phyloP scores from a whole-genome alignment of 2,113 vertebrate species.

The Canis aureus region DNA sequence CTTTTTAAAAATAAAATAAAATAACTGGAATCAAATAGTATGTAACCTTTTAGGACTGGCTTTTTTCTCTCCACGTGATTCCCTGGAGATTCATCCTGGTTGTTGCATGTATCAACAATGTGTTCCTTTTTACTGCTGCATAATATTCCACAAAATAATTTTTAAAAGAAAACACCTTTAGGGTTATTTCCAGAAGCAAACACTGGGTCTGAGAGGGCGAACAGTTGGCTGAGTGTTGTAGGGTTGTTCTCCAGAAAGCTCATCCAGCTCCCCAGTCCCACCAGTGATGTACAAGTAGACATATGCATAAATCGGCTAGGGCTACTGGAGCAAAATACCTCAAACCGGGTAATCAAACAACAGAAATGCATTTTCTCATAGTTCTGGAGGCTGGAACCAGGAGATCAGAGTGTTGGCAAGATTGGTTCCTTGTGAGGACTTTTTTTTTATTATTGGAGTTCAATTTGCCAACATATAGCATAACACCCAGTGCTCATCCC shows the following conservation, averaged over 20 bases:
- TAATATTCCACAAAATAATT: not conserved
- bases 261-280: not conserved
- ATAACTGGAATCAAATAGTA: not conserved
- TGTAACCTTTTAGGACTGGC: not conserved
- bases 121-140: not conserved
- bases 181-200: not conserved
- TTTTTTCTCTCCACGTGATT: not conserved
- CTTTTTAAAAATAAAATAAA: too few species aligned
- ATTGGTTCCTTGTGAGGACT: not conserved
- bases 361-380: not conserved
- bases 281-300: not conserved
- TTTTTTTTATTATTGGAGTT: too few species aligned
- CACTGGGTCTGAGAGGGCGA: not conserved
- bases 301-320: accelerated
- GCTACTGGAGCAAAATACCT: not conserved
- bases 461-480: too few species aligned
- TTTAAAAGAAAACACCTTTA: not conserved
- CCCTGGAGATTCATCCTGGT: not conserved
- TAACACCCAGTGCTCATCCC: too few species aligned
- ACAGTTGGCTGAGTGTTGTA: not conserved
- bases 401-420: not conserved
- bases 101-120: not conserved
- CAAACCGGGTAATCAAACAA: not conserved
- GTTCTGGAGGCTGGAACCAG: not conserved
- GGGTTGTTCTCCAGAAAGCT: not conserved